A percentile compares a stretch with the other conserved stretches of the same genome.
Evolutionary conservation across 1,140 invertebrate species (phyloP).

Genomic region (Gyrodactylus bullatarudis): DNA sequence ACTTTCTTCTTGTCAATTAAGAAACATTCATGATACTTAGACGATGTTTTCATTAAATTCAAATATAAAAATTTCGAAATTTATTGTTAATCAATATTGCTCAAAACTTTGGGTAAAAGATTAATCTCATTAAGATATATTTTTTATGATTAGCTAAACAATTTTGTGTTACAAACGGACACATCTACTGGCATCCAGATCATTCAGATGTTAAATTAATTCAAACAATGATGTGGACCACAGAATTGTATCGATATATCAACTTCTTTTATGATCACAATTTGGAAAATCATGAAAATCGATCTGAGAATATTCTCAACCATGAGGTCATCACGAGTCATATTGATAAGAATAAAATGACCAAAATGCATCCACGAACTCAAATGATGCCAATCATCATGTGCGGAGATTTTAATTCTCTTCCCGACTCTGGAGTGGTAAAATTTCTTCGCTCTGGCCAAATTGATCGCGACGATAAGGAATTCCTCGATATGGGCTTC

Average conservation of each 20-base stretch:
- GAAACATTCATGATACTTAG: no score
- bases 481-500: conserved; percentile 81
- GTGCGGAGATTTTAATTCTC: conserved; percentile 89
- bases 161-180: conserved; percentile 70
- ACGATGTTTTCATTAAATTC: no score
- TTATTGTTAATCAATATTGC: no score
- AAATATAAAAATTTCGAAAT: no score
- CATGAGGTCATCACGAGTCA: conserved; percentile 5
- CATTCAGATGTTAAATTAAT: conserved; percentile 98
- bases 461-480: conserved; percentile 53
- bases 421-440: conserved; percentile 83
- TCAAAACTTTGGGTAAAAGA: no score
- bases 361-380: conserved; percentile 9
- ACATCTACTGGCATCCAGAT: conserved; percentile 98
- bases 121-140: no score
- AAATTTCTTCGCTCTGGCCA: conserved; percentile 62
- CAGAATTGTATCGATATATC: conserved; percentile 30
- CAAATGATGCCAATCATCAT: conserved; percentile 47
- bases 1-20: no score
- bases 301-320: conserved; percentile 3
- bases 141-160: no score
- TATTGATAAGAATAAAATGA: neutral
- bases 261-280: conserved; percentile 10
- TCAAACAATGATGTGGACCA: conserved; percentile 93
- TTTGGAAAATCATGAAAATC: neutral